Base-by-base conservation (phyloP, 2,888 invertebrate species). In the Cerastoderma edule region DNA sequence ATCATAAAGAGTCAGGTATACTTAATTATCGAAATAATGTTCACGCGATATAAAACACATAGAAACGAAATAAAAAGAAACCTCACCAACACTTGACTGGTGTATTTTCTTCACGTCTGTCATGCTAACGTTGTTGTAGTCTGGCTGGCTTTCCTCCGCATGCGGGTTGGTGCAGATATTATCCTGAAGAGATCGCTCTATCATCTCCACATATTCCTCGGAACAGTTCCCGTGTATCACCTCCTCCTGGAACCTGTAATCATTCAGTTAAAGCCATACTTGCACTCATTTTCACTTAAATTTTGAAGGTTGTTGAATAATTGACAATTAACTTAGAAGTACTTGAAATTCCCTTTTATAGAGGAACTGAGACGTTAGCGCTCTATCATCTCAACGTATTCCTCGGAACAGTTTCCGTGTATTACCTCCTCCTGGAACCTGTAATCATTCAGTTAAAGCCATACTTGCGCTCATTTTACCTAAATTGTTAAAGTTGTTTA, bases 391-490 rank as follows among this genome's bases (percentile, higher is more conserved):
- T 75, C 76, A 8, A 76, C 35, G 44, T 80, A 80, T 8, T 74
- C 78, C 6, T 80, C 80, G 0, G 83, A 83, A 24, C 76, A 70
- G 44, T 81, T 71, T 1, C 83, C 80, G 22, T 72, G 70, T 53
- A 84, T 69, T 78, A 83, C 81, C 33, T 83, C 83, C 28, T 84
- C 80, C 2, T 67, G 74, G 57, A 78, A 84, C 65, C 84, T 84
- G 53, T 1, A 1, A 27, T 22, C n/a, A 28, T n/a, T n/a, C n/a
- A n/a, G n/a, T n/a, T n/a, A n/a, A n/a, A n/a, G n/a, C n/a, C n/a
- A n/a, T n/a, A n/a, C n/a, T n/a, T n/a, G n/a, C n/a, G n/a, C n/a
- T n/a, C n/a, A n/a, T n/a, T n/a, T n/a, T n/a, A n/a, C n/a, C n/a
- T n/a, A n/a, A n/a, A n/a, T n/a, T n/a, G n/a, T n/a, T n/a, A n/a